Evolutionary conservation across 2,797 vertebrate genomes (phyloP).

Genomic region (Cryptoblepharus egeriae): DNA sequence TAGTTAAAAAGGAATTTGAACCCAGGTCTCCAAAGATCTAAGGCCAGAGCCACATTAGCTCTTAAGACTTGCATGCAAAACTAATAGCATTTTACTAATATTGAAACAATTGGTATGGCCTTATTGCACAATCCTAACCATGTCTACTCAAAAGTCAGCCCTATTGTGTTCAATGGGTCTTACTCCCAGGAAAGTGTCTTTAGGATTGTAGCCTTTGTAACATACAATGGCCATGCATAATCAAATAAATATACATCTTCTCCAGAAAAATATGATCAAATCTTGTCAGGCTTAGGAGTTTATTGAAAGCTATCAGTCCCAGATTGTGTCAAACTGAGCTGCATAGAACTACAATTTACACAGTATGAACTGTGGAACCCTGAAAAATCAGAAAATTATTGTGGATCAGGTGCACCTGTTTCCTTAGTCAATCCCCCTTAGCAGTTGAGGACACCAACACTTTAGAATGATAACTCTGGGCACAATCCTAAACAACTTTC

Average conservation of each 20-base stretch:
- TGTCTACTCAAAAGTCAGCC: too few species aligned
- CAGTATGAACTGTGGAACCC: not conserved
- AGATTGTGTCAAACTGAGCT: not conserved
- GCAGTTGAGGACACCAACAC: not conserved
- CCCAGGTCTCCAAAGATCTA: not conserved
- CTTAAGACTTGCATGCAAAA: slow-evolving; percentile 1
- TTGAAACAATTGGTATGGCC: not conserved
- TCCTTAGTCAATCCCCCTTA: not conserved
- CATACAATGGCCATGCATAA: too few species aligned
- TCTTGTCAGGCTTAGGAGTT: not conserved
- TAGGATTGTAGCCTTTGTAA: too few species aligned
- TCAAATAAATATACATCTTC: too few species aligned
- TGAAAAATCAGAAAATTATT: not conserved
- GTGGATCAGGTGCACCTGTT: not conserved
- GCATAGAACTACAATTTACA: not conserved
- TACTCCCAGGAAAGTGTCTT: too few species aligned
- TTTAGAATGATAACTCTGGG: too few species aligned
- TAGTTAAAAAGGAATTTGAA: not conserved
- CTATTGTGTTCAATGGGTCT: too few species aligned
- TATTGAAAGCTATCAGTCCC: not conserved
- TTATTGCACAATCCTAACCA: too few species aligned
- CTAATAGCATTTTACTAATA: slow-evolving; percentile 22
- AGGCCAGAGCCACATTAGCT: not conserved
- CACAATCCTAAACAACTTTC: too few species aligned
- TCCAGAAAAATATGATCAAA: not conserved